Conservation (phyloP, 2,797 vertebrate genomes). For the Cottoperca gobio region DNA sequence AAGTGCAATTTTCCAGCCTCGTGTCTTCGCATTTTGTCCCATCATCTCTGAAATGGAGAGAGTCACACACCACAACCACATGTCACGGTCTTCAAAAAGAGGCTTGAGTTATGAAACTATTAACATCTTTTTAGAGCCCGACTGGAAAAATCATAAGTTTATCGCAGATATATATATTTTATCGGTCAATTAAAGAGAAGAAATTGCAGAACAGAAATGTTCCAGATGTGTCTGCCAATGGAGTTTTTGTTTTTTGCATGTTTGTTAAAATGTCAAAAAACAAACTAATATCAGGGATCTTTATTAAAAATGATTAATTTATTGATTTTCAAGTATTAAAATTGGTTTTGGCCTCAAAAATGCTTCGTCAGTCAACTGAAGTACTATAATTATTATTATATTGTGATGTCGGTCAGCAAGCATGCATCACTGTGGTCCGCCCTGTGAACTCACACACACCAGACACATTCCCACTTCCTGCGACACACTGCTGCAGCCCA, state of each 20-base stretch:
- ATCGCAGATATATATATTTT: neutral
- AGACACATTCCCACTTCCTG: neutral
- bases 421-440: no score
- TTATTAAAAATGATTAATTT: neutral
- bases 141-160: neutral
- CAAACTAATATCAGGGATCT: neutral
- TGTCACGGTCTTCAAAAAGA: neutral
- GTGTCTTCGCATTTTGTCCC: slow-evolving; percentile 42
- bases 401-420: no score
- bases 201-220: neutral
- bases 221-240: neutral
- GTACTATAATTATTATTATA: no score
- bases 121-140: neutral
- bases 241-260: no score
- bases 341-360: neutral
- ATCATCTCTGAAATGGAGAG: slow-evolving; percentile 27
- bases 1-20: slow-evolving; percentile 61
- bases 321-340: neutral
- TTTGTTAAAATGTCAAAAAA: no score
- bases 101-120: neutral
- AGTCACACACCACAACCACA: neutral
- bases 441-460: no score
- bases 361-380: no score
- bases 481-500: neutral
- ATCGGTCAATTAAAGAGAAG: neutral